These are phyloP conservation scores for Podargus strigoides DNA, from an alignment of 2,797 vertebrate genomes.

Conservation along the genomic window DNA sequence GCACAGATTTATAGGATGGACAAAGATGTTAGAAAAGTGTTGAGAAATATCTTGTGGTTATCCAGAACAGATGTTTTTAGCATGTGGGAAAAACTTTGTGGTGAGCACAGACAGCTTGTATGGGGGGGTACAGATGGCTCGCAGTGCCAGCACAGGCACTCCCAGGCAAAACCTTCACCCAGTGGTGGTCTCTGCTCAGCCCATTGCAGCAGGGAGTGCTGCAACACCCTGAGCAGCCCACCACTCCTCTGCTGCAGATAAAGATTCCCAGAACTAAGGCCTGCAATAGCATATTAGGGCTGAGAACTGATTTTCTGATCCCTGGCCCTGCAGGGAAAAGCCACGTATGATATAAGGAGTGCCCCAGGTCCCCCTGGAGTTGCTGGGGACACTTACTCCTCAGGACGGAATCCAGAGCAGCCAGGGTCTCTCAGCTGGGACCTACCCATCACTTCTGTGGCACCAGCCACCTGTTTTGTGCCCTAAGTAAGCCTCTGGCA, in stretches of 20 bases:
- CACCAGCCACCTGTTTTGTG: not conserved
- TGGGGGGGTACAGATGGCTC: accelerated
- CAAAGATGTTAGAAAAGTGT: not conserved
- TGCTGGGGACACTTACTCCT: not conserved
- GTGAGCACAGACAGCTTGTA: not conserved
- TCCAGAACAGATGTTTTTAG: not conserved
- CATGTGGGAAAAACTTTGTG: accelerated
- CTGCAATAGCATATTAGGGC: not conserved
- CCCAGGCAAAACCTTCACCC: not conserved
- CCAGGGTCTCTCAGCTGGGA: not conserved
- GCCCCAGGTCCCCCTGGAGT: accelerated
- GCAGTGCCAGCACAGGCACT: accelerated
- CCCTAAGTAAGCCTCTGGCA: not conserved
- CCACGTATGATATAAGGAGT: not conserved
- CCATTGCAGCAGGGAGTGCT: not conserved
- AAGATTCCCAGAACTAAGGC: not conserved
- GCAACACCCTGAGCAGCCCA: not conserved
- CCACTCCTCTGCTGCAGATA: not conserved
- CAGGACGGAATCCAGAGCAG: accelerated
- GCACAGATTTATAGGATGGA: not conserved
- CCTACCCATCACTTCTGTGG: not conserved
- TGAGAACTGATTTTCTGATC: not conserved
- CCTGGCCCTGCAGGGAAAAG: accelerated
- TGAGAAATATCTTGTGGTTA: not conserved
- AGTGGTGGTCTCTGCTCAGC: not conserved